Base-by-base conservation (phyloP, 2,888 invertebrate genomes). In the Fabriciana adippe region DNA sequence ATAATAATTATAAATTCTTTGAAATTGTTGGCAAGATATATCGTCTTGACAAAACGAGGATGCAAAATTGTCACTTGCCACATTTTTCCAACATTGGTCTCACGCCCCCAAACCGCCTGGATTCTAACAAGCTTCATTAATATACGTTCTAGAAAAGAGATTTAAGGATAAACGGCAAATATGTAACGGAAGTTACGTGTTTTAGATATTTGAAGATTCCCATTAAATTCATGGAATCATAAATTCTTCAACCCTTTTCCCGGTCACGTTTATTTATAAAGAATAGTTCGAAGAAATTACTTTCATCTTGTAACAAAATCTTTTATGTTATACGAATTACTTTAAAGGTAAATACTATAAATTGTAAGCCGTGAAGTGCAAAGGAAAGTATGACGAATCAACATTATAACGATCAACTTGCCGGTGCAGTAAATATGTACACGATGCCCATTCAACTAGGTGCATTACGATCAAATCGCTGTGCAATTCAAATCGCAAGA, bases 351-450 rank as follows among this genome's bases (percentile, higher is more conserved):
- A 41, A 41, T 41, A 41, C 35, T 41, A 41, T 41, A 41, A 41
- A 41, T 79, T 79, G 80, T 80, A 75, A 59, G 67, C 57, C 72
- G 73, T 75, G 73, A 73, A 75, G 69, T 74, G 78, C 75, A 73
- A 80, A 81, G 81, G 83, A 88, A 87, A 86, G 85, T 86, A 83
- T 87, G 84, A 85, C 88, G 80, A 88, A 89, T 88, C 62, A 56
- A 64, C 50, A 82, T 85, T 81, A 79, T 72, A 75, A 72, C 74
- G 74, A 76, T 68, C 51, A 68, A 65, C 57, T 74, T 68, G 68
- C 67, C 41, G 48, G 16, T 57, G 65, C 56, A 55, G 47, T 59
- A 60, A 69, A 67, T 69, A 50, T 55, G 51, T 53, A 60, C 62
- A 41, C 55, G 63, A 67, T 56, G 63, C 45, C 57, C 59, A 67